These are phyloP conservation scores for Paramormyrops kingsleyae DNA, from an alignment of 2,113 vertebrate species.

Conservation along the genomic window DNA sequence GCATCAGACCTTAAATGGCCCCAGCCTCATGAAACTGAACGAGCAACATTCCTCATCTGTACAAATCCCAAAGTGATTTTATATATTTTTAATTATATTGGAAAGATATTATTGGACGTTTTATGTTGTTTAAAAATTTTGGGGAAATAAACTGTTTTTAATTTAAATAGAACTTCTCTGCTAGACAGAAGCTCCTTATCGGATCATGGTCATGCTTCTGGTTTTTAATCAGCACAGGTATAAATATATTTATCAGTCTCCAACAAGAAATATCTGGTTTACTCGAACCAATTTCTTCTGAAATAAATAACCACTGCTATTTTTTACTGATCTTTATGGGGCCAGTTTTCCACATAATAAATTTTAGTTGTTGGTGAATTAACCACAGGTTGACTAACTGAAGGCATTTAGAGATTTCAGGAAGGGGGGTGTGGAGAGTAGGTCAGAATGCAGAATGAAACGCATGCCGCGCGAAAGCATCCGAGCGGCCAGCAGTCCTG, in stretches of 20 bases:
- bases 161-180: neutral
- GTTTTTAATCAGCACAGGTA: slow-evolving; percentile 5
- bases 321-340: neutral
- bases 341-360: neutral
- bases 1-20: slow-evolving; percentile 55
- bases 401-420: neutral
- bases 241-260: slow-evolving; percentile 15
- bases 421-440: slow-evolving; percentile 25
- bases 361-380: slow-evolving; percentile 6
- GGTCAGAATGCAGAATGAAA: slow-evolving; percentile 35
- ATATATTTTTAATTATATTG: neutral
- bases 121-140: neutral
- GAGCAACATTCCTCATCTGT: slow-evolving; percentile 51
- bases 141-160: neutral
- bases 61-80: slow-evolving; percentile 43
- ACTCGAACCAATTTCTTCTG: slow-evolving; percentile 27
- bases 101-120: neutral
- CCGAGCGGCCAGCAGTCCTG: slow-evolving; percentile 80
- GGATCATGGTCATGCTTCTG: neutral
- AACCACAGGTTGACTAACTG: slow-evolving; percentile 6
- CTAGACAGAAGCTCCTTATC: neutral
- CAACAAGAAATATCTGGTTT: slow-evolving; percentile 44
- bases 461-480: slow-evolving; percentile 43
- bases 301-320: neutral
- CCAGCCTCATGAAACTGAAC: slow-evolving; percentile 42